A percentile compares a stretch with the other conserved stretches of the same genome.
These are phyloP conservation scores for Ceratotherium simum DNA, from an alignment of 2,113 vertebrate genomes.

Conservation along the genomic window DNA sequence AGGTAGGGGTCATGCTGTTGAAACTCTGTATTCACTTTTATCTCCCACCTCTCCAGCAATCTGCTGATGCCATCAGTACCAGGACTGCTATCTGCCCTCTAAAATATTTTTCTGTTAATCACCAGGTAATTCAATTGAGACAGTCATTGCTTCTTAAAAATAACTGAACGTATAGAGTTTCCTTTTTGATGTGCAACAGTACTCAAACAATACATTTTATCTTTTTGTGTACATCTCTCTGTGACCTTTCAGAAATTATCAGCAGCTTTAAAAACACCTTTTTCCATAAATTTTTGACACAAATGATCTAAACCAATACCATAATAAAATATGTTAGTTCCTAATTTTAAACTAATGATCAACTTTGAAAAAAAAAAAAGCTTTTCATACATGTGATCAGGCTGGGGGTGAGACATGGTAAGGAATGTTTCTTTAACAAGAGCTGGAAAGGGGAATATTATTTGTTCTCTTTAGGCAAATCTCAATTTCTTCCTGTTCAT, in stretches of 20 bases:
- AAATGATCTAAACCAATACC: background rate
- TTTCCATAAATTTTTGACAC: background rate
- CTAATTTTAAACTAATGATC: conserved; percentile 45
- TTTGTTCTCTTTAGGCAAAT: conserved; percentile 23
- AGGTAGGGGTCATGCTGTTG: conserved; percentile 46
- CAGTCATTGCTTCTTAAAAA: conserved; percentile 62
- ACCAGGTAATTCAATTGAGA: conserved; percentile 68
- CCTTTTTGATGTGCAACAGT: conserved; percentile 32
- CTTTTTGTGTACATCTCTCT: background rate
- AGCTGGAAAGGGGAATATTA: background rate
- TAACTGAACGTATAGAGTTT: conserved; percentile 30
- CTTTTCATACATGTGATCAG: background rate
- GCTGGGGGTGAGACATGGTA: background rate
- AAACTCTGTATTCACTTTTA: conserved; percentile 56
- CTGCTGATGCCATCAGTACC: background rate
- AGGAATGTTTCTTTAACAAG: background rate
- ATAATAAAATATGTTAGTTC: background rate
- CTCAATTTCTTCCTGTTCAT: background rate
- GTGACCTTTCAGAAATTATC: conserved; percentile 47
- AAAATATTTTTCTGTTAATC: conserved; percentile 73
- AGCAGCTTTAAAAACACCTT: conserved; percentile 48
- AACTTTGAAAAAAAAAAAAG: background rate
- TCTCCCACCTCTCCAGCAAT: conserved; percentile 46
- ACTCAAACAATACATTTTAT: background rate
- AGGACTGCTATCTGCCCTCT: conserved; percentile 5